Evolutionary conservation across 2,888 invertebrate genomes (phyloP), one percentile per base, ranked within the genome.

Genomic region (Drosophila leonis): DNA sequence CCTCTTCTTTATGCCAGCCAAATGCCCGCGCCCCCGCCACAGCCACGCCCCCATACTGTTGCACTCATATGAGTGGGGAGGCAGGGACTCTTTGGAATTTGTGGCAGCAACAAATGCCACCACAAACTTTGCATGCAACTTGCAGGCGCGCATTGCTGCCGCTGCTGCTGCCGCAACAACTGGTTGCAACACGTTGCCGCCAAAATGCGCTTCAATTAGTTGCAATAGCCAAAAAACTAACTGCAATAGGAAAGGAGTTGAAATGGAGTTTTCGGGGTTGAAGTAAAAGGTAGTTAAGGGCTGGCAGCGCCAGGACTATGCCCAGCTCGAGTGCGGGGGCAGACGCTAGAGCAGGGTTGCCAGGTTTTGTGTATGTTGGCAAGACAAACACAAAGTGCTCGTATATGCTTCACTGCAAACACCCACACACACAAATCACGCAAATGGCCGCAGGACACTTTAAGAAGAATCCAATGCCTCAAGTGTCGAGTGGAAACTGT

Each of bases 381-480:
- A 85, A 85, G 80, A 84, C 86, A 90, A 90, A 90, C 87, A 82
- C 75, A 81, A 81, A 79, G 85, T 75, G 65, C 71, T 78, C 64
- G 48, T 71, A 67, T 66, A 65, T 78, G 75, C 77, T 71, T 69
- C 70, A 78, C 73, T 72, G 64, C 78, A 86, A 78, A 83, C 81
- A 83, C 69, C 60, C 63, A 74, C 63, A 68, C 70, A 63, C 63
- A 78, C 68, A 83, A 93, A 92, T 92, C 93, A 92, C 90, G 71
- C 64, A 67, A 92, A 88, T 89, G 85, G 77, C 92, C 90, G 77
- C 37, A 74, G 89, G 92, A 78, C 66, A 91, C 88, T 90, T 92
- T 91, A 90, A 91, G 91, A 92, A 92, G 91, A 92, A 92, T 91
- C 90, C 90, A 83, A 66, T 61, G 89, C 93, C 85, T 64, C 48